These are phyloP conservation scores for Morone saxatilis DNA, from an alignment of 2,113 vertebrate species.

Conservation along the genomic window DNA sequence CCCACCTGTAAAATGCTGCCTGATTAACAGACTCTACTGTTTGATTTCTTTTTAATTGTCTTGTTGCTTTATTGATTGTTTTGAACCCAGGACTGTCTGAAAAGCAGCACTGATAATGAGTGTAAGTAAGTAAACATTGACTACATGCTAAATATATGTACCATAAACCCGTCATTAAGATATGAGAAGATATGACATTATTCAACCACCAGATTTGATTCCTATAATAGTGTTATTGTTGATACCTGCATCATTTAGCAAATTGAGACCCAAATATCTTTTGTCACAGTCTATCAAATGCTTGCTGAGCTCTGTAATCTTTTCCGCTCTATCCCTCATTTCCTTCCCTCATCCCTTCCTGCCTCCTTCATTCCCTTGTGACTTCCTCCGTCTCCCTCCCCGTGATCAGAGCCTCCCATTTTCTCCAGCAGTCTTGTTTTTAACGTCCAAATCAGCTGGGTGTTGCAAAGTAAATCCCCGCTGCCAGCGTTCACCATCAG, in stretches of 20 bases:
- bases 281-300: background rate
- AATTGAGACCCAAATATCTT: background rate
- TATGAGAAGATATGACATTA: too few relatives aligned
- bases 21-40: too few relatives aligned
- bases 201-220: background rate
- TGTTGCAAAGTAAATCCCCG: background rate
- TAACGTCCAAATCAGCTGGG: background rate
- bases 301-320: conserved; percentile 32
- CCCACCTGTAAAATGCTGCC: too few relatives aligned
- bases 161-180: too few relatives aligned
- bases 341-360: background rate
- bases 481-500: background rate
- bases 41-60: too few relatives aligned
- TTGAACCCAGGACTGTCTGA: background rate
- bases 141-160: too few relatives aligned
- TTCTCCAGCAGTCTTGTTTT: background rate
- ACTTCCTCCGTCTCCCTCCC: background rate
- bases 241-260: background rate
- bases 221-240: background rate
- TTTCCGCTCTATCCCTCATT: conserved; percentile 12
- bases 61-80: too few relatives aligned
- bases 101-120: background rate
- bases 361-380: background rate
- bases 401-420: background rate
- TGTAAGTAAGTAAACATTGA: too few relatives aligned